Evolutionary conservation across 2,888 invertebrate genomes (phyloP).

Genomic region (Aleiodes testaceus): DNA sequence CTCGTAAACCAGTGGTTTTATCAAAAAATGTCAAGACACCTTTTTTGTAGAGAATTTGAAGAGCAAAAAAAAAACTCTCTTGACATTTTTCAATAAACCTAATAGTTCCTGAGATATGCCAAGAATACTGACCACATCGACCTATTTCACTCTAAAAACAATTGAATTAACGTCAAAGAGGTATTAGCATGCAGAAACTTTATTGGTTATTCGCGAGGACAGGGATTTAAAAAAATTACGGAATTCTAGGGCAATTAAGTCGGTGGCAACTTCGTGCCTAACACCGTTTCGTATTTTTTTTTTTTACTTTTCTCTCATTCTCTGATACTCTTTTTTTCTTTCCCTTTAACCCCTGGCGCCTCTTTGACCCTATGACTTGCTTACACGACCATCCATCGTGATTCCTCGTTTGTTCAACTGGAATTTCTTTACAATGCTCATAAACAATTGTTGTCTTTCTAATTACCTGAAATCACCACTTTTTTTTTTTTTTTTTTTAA

Average conservation of each 20-base stretch:
- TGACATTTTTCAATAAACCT: too few relatives aligned
- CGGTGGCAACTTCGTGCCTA: slow-evolving; percentile 50
- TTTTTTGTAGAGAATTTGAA: too few relatives aligned
- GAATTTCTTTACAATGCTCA: slow-evolving; percentile 10
- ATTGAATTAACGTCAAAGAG: slow-evolving; percentile 1
- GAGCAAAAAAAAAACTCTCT: too few relatives aligned
- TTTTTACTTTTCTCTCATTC: slow-evolving; percentile 17
- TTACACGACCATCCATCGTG: background rate
- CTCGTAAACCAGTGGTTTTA: too few relatives aligned
- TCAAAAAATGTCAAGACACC: too few relatives aligned
- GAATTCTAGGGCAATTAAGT: slow-evolving; percentile 58
- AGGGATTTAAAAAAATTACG: slow-evolving; percentile 11
- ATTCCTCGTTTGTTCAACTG: slow-evolving; percentile 5
- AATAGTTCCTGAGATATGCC: too few relatives aligned
- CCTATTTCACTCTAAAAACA: background rate
- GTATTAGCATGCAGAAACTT: background rate
- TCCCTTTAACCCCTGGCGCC: background rate
- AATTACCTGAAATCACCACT: slow-evolving; percentile 11
- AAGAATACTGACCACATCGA: too few relatives aligned
- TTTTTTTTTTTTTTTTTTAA: too few relatives aligned
- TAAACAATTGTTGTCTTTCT: background rate
- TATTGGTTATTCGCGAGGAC: background rate
- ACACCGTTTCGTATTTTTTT: slow-evolving; percentile 40
- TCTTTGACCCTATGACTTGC: slow-evolving; percentile 27
- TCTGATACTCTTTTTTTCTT: slow-evolving; percentile 15